A percentile compares a stretch with the other conserved stretches of the same genome.
phyloP scores from a whole-genome alignment of 1,140 invertebrate genomes.

The Bombus superbus region DNA sequence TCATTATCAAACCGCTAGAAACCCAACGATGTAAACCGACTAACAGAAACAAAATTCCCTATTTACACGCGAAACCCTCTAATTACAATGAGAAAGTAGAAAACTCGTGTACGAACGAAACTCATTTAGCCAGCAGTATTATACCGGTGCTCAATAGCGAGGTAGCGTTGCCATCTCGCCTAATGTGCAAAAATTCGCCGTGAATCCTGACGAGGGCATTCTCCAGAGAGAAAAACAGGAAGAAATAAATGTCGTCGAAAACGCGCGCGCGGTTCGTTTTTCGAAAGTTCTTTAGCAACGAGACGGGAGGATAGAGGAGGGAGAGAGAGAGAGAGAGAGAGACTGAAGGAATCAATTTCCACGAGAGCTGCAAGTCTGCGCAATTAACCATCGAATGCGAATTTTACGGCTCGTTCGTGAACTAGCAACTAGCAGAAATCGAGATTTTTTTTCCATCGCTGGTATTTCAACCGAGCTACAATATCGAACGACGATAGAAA shows the following conservation, averaged over 20 bases:
- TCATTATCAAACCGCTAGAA: neutral
- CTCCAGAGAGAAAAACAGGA: too few species aligned
- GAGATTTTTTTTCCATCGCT: constrained; percentile 1
- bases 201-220: neutral
- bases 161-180: neutral
- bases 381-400: constrained; percentile 49
- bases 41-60: neutral
- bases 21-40: neutral
- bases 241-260: neutral
- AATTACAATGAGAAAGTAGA: neutral
- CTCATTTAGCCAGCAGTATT: neutral
- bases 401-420: constrained; percentile 31
- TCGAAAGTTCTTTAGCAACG: neutral
- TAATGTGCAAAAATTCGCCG: constrained; percentile 1
- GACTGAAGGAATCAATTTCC: constrained; percentile 34
- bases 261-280: neutral
- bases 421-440: constrained; percentile 30
- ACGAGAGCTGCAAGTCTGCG: neutral
- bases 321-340: neutral
- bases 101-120: neutral
- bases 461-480: constrained; percentile 1
- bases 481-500: constrained; percentile 17
- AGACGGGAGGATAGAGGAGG: neutral
- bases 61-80: neutral
- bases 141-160: neutral